Evolutionary conservation across 2,888 invertebrate species (phyloP).

Genomic region (Stenchaetothrips biformis): DNA sequence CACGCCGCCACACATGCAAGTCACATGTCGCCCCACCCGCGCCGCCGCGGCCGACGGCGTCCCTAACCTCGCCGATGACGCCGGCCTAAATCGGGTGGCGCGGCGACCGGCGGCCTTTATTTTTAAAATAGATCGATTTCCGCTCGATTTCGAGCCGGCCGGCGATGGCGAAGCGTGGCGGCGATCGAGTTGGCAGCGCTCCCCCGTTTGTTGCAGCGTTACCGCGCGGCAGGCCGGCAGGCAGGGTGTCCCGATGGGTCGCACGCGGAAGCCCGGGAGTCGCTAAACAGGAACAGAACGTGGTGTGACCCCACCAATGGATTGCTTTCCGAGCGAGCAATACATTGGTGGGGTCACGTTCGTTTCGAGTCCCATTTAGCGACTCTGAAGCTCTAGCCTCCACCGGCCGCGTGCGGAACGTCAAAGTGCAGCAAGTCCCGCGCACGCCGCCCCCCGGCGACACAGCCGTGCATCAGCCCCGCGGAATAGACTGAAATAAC

Average conservation of each 20-base stretch:
- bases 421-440: no score
- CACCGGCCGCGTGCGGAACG: background rate
- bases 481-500: slow-evolving; percentile 16
- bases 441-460: no score
- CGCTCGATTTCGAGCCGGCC: slow-evolving; percentile 3
- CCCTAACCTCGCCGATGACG: background rate
- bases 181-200: background rate
- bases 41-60: background rate
- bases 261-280: background rate
- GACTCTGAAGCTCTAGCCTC: no score
- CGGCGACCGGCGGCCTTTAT: background rate
- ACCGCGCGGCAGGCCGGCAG: background rate
- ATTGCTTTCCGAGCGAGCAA: no score
- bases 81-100: background rate
- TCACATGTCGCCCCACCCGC: background rate
- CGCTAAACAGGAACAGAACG: no score
- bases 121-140: slow-evolving; percentile 18
- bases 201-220: background rate
- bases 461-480: slow-evolving; percentile 8
- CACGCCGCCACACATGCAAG: background rate
- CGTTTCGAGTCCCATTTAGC: no score
- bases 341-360: no score
- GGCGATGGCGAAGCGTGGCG: background rate
- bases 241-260: background rate
- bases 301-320: no score